A percentile compares a stretch with the other conserved stretches of the same genome.
These are phyloP conservation scores for Acanthopleura granulata DNA, from an alignment of 2,888 invertebrate genomes.

Conservation along the genomic window DNA sequence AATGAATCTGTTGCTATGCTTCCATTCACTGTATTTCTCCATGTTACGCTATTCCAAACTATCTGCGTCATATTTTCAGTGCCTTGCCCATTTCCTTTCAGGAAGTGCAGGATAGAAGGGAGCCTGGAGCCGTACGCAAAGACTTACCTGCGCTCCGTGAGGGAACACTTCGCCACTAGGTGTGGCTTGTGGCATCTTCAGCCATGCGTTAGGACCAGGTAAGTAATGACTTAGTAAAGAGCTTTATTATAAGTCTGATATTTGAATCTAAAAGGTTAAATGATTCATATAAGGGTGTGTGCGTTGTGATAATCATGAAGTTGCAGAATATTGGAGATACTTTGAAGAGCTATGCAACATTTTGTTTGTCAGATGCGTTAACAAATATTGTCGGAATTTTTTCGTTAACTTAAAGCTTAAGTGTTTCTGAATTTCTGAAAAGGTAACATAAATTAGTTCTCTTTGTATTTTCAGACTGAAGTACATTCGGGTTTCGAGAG, in stretches of 20 bases:
- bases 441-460: not conserved
- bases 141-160: constrained; percentile 44
- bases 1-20: no score
- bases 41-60: not conserved
- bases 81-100: constrained; percentile 28
- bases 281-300: no score
- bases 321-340: no score
- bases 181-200: constrained; percentile 54
- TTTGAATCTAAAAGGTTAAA: no score
- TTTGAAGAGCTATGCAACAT: no score
- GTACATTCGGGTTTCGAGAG: constrained; percentile 43
- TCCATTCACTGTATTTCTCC: no score
- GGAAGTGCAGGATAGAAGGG: constrained; percentile 50
- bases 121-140: constrained; percentile 46
- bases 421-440: no score
- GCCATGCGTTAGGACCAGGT: constrained; percentile 55
- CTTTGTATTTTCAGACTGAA: constrained; percentile 39
- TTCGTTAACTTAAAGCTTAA: no score
- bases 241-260: no score
- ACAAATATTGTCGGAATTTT: no score
- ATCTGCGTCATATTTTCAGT: constrained; percentile 7
- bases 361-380: no score
- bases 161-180: constrained; percentile 42
- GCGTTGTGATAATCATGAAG: no score
- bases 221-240: not conserved